Conservation (phyloP, 2,797 vertebrate genomes). For the Neopelma chrysocephalum region DNA sequence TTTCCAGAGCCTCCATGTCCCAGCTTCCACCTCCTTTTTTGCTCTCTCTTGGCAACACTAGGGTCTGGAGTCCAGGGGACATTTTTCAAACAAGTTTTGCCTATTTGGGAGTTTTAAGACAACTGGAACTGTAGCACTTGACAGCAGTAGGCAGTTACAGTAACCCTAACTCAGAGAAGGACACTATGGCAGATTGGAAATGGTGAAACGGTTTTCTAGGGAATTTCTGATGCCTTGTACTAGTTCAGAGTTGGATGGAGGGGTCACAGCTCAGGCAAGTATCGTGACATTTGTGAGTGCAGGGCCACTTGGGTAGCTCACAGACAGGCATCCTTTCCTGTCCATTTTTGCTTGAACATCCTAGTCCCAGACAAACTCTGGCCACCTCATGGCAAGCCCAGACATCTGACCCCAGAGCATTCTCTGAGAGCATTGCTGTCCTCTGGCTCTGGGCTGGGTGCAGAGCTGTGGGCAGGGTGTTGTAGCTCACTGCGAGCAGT, state of each 20-base stretch:
- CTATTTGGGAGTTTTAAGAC: neutral
- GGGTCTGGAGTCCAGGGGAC: neutral
- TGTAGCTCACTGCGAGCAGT: neutral
- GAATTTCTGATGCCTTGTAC: neutral
- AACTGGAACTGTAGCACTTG: neutral
- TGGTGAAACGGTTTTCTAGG: neutral
- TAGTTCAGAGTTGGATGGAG: neutral
- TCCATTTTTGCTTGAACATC: neutral
- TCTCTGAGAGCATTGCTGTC: neutral
- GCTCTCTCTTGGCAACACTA: neutral
- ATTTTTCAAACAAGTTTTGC: neutral
- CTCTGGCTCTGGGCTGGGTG: accelerated
- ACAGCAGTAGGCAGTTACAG: neutral
- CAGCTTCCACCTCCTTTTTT: neutral
- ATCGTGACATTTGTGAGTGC: neutral
- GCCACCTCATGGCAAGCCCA: neutral
- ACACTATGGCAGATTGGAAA: neutral
- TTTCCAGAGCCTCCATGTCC: neutral
- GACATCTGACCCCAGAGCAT: neutral
- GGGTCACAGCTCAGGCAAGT: neutral
- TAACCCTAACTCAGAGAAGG: accelerated
- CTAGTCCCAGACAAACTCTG: neutral
- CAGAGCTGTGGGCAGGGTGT: accelerated
- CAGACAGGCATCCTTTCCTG: neutral
- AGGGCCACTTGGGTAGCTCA: neutral